A percentile compares a stretch with the other conserved stretches of the same genome.
These are phyloP conservation scores for Cerastis rubricosa DNA, from an alignment of 2,888 invertebrate genomes.

Conservation along the genomic window DNA sequence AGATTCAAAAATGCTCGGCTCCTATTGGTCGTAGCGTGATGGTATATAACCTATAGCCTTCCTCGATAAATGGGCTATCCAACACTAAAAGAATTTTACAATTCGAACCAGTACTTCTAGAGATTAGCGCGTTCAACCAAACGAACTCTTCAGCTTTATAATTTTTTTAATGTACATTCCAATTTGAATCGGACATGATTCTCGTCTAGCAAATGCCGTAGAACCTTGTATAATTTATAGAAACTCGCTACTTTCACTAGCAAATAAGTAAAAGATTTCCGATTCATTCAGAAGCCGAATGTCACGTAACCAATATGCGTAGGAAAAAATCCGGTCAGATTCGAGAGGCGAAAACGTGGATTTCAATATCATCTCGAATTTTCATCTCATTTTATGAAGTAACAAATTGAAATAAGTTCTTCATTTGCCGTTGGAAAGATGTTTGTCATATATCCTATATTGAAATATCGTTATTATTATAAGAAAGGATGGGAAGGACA, in stretches of 20 bases:
- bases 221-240: slow-evolving; percentile 57
- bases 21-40: too few species aligned
- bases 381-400: slow-evolving; percentile 26
- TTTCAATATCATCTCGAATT: slow-evolving; percentile 40
- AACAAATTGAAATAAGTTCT: slow-evolving; percentile 33
- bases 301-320: slow-evolving; percentile 63
- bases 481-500: neutral
- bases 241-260: slow-evolving; percentile 65
- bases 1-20: too few species aligned
- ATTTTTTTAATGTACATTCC: slow-evolving; percentile 41
- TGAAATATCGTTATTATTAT: slow-evolving; percentile 10
- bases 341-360: slow-evolving; percentile 25
- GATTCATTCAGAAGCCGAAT: slow-evolving; percentile 55
- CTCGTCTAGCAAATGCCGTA: slow-evolving; percentile 46
- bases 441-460: neutral
- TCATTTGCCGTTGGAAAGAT: slow-evolving; percentile 11
- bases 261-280: slow-evolving; percentile 62
- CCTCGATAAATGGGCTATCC: too few species aligned
- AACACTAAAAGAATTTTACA: too few species aligned
- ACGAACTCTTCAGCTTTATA: too few species aligned
- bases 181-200: slow-evolving; percentile 47
- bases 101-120: too few species aligned
- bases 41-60: too few species aligned
- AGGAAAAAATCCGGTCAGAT: slow-evolving; percentile 42
- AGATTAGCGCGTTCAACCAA: too few species aligned